Base-by-base conservation (phyloP, 2,797 vertebrate species). In the Anableps anableps region DNA sequence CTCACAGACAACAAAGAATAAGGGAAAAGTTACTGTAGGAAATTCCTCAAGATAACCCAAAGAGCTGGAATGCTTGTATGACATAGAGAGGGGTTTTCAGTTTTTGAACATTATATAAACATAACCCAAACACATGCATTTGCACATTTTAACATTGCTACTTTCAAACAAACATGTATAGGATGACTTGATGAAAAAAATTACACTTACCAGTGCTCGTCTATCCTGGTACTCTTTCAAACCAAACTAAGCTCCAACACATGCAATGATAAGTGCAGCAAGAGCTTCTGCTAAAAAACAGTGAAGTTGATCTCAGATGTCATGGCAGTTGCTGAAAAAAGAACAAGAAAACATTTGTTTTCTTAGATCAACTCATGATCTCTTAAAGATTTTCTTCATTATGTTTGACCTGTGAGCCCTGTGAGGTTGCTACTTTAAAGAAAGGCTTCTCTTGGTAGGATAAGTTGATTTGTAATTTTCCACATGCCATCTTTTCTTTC, bases 191-290 rank as follows among this genome's bases (percentile, higher is more conserved):
- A 73, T 83, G 60, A 78, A 78, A 83, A 16, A 89, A 88, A 89
- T 83, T 84, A 88, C 90, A 83, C 73, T 90, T 90, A 86, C 41
- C 29, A 5, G 45, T 82, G 76, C 84, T 86, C 72, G 80, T 88
- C 88, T 87, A 83, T 85, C 88, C 86, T 90, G 74, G 89, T 90
- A 90, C 89, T 85, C 84, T 66, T 77, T 84, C 80, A 86, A 84
- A 81, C 82, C 66, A 85, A 86, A 88, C 85, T 80, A 66, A 86
- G 68, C 80, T 78, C 73, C 48, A 80, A 87, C 88, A 91, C 90
- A 88, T 91, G 89, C 85, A 90, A 82, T 78, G 78, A 83, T 76
- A 89, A 29, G 70, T 74, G 41, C 72, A 68, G 76, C 78, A 87
- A 86, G 80, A 86, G 84, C 78, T 81, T 38, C 43, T 72, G 64